Percentiles rank a stretch among this genome's conserved stretches.
phyloP scores from a whole-genome alignment of 1,140 invertebrate species.

The Trichonephila clavata region DNA sequence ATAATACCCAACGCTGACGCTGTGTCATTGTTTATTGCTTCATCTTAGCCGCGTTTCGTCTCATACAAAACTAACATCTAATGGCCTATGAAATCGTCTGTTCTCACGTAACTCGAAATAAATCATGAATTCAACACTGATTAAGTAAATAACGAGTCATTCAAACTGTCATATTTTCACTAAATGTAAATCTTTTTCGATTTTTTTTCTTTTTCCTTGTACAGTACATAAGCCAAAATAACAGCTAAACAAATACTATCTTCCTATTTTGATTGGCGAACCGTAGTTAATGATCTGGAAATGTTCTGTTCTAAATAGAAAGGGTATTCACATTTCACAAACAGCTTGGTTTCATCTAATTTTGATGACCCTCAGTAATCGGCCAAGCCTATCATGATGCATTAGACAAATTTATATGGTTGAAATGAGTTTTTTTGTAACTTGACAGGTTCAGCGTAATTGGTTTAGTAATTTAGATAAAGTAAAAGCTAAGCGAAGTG shows the following conservation, averaged over 20 bases:
- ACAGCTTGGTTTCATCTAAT: slow-evolving; percentile 12
- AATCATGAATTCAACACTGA: neutral
- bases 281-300: slow-evolving; percentile 18
- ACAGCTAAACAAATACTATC: neutral
- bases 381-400: neutral
- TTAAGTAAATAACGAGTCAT: neutral
- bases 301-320: slow-evolving; percentile 10
- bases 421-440: neutral
- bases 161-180: neutral
- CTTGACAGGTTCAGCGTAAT: neutral
- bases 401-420: neutral
- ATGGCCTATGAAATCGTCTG: neutral
- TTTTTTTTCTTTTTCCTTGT: neutral
- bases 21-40: too few relatives aligned
- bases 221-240: neutral
- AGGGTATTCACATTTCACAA: slow-evolving; percentile 38
- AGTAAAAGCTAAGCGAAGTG: too few relatives aligned
- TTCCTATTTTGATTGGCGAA: neutral
- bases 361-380: neutral
- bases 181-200: neutral
- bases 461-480: neutral
- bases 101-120: neutral
- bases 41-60: neutral
- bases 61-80: too few relatives aligned
- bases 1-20: neutral